These are phyloP conservation scores for Syngnathus scovelli DNA, from an alignment of 2,113 vertebrate species.

Conservation along the genomic window DNA sequence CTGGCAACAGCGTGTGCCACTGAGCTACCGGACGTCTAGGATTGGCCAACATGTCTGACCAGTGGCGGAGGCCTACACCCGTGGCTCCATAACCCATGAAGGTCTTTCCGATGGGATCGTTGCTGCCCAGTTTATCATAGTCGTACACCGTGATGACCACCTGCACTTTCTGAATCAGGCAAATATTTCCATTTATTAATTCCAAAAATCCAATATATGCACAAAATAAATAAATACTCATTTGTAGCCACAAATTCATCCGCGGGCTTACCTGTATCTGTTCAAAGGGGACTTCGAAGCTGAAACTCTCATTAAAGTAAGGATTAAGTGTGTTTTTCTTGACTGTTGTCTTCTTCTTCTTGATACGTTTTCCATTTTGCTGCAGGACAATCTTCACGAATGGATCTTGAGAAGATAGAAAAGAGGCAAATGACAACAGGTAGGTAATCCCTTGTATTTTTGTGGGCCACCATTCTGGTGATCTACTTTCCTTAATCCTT, in stretches of 20 bases:
- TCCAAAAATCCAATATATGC: neutral
- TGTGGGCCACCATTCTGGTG: too few relatives aligned
- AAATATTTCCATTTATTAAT: neutral
- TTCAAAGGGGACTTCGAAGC: constrained; percentile 85
- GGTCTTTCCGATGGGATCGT: constrained; percentile 75
- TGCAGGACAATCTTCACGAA: constrained; percentile 76
- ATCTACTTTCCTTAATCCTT: too few relatives aligned
- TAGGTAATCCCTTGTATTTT: neutral
- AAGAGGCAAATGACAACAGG: neutral
- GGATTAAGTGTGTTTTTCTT: constrained; percentile 91
- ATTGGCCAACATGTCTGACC: constrained; percentile 82
- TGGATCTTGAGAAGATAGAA: constrained; percentile 55
- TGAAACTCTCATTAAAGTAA: constrained; percentile 89
- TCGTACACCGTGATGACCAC: constrained; percentile 72
- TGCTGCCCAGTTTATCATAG: constrained; percentile 75
- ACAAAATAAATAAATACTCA: too few relatives aligned
- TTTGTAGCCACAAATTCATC: too few relatives aligned
- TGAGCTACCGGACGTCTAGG: constrained; percentile 79
- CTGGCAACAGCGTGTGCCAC: constrained; percentile 77
- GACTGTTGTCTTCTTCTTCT: constrained; percentile 89
- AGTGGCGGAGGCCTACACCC: constrained; percentile 76
- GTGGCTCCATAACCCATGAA: constrained; percentile 79
- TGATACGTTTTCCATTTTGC: constrained; percentile 83
- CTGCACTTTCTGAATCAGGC: constrained; percentile 71
- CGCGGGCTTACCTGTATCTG: constrained; percentile 78